These are phyloP conservation scores for Seriola aureovittata DNA, from an alignment of 2,113 vertebrate genomes.

Conservation along the genomic window DNA sequence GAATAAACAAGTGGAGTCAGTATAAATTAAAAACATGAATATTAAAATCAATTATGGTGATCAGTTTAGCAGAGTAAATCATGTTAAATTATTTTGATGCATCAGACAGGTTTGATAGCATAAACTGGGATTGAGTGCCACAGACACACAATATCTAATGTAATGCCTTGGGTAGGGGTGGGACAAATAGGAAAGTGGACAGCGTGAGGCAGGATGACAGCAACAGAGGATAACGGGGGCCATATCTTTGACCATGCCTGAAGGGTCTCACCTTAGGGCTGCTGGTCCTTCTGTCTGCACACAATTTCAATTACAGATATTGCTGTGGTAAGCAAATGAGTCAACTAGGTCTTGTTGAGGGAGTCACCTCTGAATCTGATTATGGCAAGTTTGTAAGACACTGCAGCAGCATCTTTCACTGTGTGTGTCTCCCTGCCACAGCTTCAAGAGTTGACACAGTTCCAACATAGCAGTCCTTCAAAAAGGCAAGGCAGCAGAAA, in stretches of 20 bases:
- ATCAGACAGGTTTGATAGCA: constrained; percentile 13
- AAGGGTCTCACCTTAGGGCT: constrained; percentile 21
- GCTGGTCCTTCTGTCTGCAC: constrained; percentile 14
- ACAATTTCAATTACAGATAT: constrained; percentile 64
- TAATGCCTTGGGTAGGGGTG: constrained; percentile 7
- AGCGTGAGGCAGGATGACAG: constrained; percentile 13
- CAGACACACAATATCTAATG: constrained; percentile 2
- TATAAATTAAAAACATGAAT: constrained; percentile 10
- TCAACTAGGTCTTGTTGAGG: constrained; percentile 44
- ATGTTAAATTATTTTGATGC: not conserved
- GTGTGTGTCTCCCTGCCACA: constrained; percentile 26
- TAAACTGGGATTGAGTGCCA: constrained; percentile 3
- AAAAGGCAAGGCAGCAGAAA: constrained; percentile 67
- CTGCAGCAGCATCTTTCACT: constrained; percentile 59
- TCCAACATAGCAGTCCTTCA: constrained; percentile 70
- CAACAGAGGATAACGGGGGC: constrained; percentile 24
- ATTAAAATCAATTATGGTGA: constrained; percentile 4
- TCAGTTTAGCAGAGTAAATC: not conserved
- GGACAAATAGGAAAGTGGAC: constrained; percentile 12
- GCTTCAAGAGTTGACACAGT: constrained; percentile 63
- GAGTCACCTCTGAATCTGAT: constrained; percentile 69
- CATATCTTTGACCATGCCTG: constrained; percentile 37
- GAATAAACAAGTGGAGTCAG: constrained; percentile 1
- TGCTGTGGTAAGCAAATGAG: constrained; percentile 64
- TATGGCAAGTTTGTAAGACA: constrained; percentile 54